A percentile compares a stretch with the other conserved stretches of the same genome.
Conservation (phyloP, 1,140 invertebrate species). For the Chymomyza costata region DNA sequence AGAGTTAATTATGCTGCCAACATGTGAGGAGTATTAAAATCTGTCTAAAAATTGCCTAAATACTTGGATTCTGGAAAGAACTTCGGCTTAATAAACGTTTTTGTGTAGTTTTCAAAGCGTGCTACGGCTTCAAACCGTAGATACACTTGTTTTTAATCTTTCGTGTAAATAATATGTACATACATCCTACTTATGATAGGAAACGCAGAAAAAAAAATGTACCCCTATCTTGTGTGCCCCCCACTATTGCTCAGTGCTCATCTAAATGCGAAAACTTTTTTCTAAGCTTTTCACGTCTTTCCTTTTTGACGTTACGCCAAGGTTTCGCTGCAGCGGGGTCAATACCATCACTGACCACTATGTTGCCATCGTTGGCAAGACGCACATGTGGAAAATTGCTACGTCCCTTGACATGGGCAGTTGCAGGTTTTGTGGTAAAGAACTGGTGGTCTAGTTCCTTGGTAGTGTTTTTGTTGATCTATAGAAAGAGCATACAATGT, state of each 20-base stretch:
- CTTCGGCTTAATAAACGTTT: no score
- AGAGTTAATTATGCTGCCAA: constrained; percentile 24
- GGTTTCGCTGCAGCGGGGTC: constrained; percentile 79
- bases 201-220: no score
- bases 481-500: constrained; percentile 5
- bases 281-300: constrained; percentile 91
- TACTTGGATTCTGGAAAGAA: no score
- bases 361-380: constrained; percentile 46
- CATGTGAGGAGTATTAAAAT: constrained; percentile 21
- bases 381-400: constrained; percentile 72
- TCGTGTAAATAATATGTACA: no score
- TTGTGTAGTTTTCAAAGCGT: no score
- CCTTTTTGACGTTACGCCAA: constrained; percentile 88
- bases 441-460: constrained; percentile 79
- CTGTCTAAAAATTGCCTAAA: no score
- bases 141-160: no score
- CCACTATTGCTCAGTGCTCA: constrained; percentile 77
- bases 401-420: constrained; percentile 77
- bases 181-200: no score
- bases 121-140: no score
- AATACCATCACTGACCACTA: constrained; percentile 25
- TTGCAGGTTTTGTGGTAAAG: constrained; percentile 76
- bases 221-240: no score
- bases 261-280: constrained; percentile 87
- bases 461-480: constrained; percentile 73